phyloP scores from a whole-genome alignment of 2,113 vertebrate genomes.

The Rostratula benghalensis region DNA sequence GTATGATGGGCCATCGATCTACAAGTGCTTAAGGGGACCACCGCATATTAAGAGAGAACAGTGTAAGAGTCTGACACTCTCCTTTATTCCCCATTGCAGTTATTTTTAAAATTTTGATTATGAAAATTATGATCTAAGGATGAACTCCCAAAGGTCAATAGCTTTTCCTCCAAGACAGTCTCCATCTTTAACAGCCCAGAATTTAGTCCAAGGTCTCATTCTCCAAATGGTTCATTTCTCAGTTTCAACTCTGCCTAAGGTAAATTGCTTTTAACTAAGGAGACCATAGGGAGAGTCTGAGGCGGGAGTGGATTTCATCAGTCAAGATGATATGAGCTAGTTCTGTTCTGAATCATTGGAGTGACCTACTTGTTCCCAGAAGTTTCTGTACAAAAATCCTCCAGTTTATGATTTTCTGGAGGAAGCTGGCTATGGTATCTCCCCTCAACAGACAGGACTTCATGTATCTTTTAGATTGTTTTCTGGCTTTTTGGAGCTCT shows the following conservation, averaged over 20 bases:
- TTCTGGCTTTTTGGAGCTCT: not conserved
- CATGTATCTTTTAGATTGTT: not conserved
- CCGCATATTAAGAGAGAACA: not conserved
- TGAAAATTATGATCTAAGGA: not conserved
- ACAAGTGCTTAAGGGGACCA: not conserved
- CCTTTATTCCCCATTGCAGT: not conserved
- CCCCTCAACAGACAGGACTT: not conserved
- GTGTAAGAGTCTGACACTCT: not conserved
- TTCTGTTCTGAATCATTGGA: not conserved
- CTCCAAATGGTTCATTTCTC: not conserved
- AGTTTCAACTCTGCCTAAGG: not conserved
- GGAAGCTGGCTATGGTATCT: not conserved
- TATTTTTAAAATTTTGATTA: not conserved
- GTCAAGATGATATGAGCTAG: not conserved
- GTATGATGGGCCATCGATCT: not conserved
- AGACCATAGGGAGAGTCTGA: not conserved
- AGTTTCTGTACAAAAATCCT: not conserved
- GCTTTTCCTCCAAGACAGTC: not conserved
- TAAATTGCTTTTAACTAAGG: conserved; percentile 12
- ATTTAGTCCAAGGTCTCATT: not conserved
- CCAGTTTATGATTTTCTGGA: not conserved
- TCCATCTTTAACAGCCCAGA: not conserved
- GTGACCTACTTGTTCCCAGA: not conserved
- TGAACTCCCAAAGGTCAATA: conserved; percentile 1
- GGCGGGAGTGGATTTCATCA: not conserved